Conservation (phyloP, 2,797 vertebrate species). For the Holocentrus rufus region DNA sequence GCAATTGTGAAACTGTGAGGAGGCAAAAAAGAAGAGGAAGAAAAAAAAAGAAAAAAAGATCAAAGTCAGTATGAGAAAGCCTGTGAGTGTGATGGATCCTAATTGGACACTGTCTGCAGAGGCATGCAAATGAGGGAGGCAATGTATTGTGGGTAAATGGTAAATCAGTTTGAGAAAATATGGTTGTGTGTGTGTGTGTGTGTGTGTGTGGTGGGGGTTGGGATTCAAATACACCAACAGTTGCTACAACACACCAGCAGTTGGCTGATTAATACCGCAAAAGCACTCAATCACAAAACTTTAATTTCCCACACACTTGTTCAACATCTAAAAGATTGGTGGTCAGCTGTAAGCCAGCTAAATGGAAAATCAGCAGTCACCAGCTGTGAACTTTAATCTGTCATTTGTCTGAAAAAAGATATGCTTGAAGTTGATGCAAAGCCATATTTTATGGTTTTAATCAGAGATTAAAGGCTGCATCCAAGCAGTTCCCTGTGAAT, state of each 20-base stretch:
- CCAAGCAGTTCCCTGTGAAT: conserved; percentile 32
- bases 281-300: conserved; percentile 68
- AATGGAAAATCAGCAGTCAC: conserved; percentile 65
- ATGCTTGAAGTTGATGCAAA: conserved; percentile 34
- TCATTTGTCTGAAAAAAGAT: conserved; percentile 65
- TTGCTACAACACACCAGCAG: conserved; percentile 7
- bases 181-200: neutral
- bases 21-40: conserved; percentile 53
- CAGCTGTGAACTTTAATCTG: conserved; percentile 59
- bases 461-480: conserved; percentile 44
- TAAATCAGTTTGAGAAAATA: conserved; percentile 52
- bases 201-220: conserved; percentile 42
- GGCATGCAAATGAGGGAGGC: conserved; percentile 73
- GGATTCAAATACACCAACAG: conserved; percentile 14
- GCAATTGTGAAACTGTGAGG: conserved; percentile 48
- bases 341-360: conserved; percentile 64
- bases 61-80: conserved; percentile 62
- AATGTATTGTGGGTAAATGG: conserved; percentile 72
- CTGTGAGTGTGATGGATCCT: conserved; percentile 69
- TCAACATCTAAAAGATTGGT: conserved; percentile 67
- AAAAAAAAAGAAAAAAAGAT: conserved; percentile 52
- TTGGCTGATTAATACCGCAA: conserved; percentile 69
- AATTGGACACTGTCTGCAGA: conserved; percentile 75
- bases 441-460: conserved; percentile 57
- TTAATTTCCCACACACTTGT: conserved; percentile 61